Conservation (phyloP, 2,797 vertebrate species). For the Sciurus carolinensis region DNA sequence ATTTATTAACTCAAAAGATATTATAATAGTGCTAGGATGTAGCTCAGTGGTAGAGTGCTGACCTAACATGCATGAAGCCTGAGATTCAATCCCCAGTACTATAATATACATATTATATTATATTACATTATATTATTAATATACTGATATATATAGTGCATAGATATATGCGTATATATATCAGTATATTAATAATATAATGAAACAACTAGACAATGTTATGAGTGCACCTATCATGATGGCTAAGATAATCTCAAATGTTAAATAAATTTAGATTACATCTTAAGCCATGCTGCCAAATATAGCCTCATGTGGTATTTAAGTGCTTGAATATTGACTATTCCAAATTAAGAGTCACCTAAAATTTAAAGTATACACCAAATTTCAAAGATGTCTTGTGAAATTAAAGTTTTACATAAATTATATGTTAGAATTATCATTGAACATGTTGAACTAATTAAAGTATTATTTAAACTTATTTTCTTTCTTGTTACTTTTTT, state of each 20-base stretch:
- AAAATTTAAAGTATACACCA: slow-evolving; percentile 42
- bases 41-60: too few species aligned
- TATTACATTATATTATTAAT: too few species aligned
- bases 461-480: slow-evolving; percentile 37
- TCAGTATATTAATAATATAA: background rate
- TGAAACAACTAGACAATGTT: background rate
- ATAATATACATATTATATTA: too few species aligned
- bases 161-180: too few species aligned
- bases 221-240: background rate
- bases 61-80: too few species aligned
- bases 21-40: background rate
- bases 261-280: background rate
- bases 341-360: background rate
- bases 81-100: too few species aligned
- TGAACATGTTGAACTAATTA: background rate
- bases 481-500: background rate
- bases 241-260: background rate
- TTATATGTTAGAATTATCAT: background rate
- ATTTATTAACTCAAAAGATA: slow-evolving; percentile 25
- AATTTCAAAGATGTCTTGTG: background rate
- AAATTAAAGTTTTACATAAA: slow-evolving; percentile 52
- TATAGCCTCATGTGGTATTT: background rate
- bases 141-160: too few species aligned
- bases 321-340: background rate
- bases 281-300: background rate